Base-by-base conservation (phyloP, 1,140 invertebrate genomes). In the Lepidostoma basale region DNA sequence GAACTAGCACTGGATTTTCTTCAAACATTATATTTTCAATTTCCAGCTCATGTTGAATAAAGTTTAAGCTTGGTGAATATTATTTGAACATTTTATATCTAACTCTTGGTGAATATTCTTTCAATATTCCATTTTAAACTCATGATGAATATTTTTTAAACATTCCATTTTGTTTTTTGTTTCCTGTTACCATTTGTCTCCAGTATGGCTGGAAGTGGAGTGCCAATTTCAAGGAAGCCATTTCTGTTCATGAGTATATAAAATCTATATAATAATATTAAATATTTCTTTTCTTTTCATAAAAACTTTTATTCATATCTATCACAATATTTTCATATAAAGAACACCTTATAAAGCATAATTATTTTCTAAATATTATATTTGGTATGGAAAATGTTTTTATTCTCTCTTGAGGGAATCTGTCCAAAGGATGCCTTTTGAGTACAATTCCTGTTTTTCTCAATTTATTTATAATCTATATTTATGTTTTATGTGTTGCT, bases 131-230 rank as follows among this genome's bases (percentile, higher is more conserved):
- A n/a, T n/a, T n/a, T n/a, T n/a, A n/a, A n/a, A n/a, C n/a, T 44
- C 12, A 44, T 44, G 49, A 54, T 28, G 16, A 14, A 14, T 63
- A 28, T 63, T 63, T 30, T 62, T 63, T 63, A 47, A 66, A 66
- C 23, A 28, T 44, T 65, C 64, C 49, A 77, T 79, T 80, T 85
- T 78, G 81, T 78, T 78, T 85, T 81, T 81, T 83, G 79, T 78
- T 83, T 80, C 79, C 81, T 83, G 80, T 85, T 69, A 67, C 71
- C 60, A 62, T 72, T 72, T 63, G 54, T 67, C 63, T 64, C 64
- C 79, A 93, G 91, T 93, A 92, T 88, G 91, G 91, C 87, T 95
- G 93, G 93, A 92, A 92, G 88, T 91, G 92, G 90, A 94, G 92
- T 89, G 88, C 91, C 85, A 90, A 94, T 91, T 95, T 95, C 92